Base-by-base conservation (phyloP, 1,140 invertebrate genomes). In the Brachionus rubens region DNA sequence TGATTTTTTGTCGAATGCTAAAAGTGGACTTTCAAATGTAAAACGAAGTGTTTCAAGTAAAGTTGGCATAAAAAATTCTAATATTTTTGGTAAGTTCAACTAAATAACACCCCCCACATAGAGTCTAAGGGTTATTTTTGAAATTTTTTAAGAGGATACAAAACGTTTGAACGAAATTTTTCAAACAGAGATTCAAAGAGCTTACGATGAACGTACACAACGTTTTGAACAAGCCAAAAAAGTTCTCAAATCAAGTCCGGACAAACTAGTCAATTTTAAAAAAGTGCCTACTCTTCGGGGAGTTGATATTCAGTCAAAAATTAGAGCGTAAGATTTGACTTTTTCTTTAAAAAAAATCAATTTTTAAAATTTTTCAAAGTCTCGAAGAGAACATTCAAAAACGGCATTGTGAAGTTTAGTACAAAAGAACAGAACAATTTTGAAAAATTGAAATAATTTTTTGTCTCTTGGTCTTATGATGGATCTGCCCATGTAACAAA, bases 121-220 rank as follows among this genome's bases (percentile, higher is more conserved):
- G n/a, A n/a, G n/a, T n/a, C n/a, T n/a, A 33, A 33, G 3, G 9
- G 3, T 36, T 36, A 36, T 36, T 9, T 36, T 36, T 36, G 33
- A 3, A 5, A 5, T 59, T 30, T 1, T 65, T 65, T 65, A 46
- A 65, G 59, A 65, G 5, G 16, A 65, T 43, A 43, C 36, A 19
- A 65, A n/a, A 19, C 59, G 59, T 46, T 26, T 65, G 7, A 65
- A 46, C 26, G 59, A 65, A 3, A 65, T 41, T 14, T 26, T 65
- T 26, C 59, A 65, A 65, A 19, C 41, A 24, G 59, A 65, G 24
- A 65, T 65, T 1, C 59, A 65, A 65, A 43, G 26, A 43, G 59
- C 59, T 41, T 65, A 24, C n/a, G 7, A 36, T 21, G 59, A 65
- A n/a, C 33, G 59, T 24, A 43, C 40, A 10, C 41, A 65, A 43